A percentile compares a stretch with the other conserved stretches of the same genome.
phyloP scores from a whole-genome alignment of 2,797 vertebrate species.

The Micrastur ruficollis region DNA sequence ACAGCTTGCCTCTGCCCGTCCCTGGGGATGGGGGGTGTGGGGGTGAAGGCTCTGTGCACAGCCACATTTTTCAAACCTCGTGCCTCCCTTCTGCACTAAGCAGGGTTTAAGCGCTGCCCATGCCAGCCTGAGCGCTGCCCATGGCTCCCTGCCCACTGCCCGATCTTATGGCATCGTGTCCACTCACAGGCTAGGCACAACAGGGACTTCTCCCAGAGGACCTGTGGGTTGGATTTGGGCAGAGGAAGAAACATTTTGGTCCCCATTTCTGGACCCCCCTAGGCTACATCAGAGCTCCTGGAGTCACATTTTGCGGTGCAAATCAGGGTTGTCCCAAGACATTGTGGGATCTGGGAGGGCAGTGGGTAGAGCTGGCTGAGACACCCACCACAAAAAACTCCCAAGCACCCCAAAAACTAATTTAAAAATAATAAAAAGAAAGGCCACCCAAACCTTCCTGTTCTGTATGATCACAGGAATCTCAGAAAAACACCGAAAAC shows the following conservation, averaged over 20 bases:
- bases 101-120: neutral
- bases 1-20: neutral
- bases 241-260: neutral
- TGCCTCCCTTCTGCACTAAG: neutral
- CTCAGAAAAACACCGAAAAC: neutral
- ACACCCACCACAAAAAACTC: neutral
- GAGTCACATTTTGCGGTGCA: neutral
- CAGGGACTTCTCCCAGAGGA: neutral
- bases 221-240: neutral
- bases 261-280: neutral
- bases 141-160: fast-evolving
- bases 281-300: neutral
- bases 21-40: fast-evolving
- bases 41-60: neutral
- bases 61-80: neutral
- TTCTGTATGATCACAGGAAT: neutral
- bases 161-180: fast-evolving
- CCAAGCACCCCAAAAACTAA: neutral
- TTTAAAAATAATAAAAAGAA: no score
- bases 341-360: neutral
- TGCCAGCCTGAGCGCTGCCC: fast-evolving
- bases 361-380: neutral
- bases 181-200: fast-evolving
- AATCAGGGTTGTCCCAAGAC: fast-evolving
- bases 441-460: neutral